Percentiles rank a stretch among this genome's conserved stretches.
Evolutionary conservation across 2,113 vertebrate genomes (phyloP).

Genomic region (Ranitomeya imitator): DNA sequence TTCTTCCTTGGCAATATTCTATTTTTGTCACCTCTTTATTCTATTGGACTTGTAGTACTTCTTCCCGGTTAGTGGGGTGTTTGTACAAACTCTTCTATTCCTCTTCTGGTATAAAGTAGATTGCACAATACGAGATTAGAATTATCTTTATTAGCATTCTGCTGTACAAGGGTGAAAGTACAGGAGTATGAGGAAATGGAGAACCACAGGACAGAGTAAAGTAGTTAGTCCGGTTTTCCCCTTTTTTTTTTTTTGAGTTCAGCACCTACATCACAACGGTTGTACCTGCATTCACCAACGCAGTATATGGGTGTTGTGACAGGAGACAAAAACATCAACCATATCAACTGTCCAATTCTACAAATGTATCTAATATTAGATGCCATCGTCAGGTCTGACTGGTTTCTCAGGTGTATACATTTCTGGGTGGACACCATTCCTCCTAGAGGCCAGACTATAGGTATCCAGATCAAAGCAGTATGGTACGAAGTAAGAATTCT

Average conservation of each 20-base stretch:
- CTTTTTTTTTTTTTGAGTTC: not conserved
- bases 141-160: conserved; percentile 10
- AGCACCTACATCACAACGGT: not conserved
- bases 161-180: conserved; percentile 38
- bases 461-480: not conserved
- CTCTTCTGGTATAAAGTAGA: not conserved
- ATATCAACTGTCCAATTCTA: not conserved
- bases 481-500: not conserved
- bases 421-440: not conserved
- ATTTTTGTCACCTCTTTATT: no score
- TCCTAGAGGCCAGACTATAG: not conserved
- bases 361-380: not conserved
- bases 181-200: not conserved
- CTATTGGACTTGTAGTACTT: not conserved
- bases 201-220: not conserved
- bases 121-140: conserved; percentile 19
- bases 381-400: not conserved
- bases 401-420: not conserved
- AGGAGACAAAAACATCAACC: not conserved
- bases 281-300: not conserved
- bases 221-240: no score
- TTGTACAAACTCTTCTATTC: not conserved
- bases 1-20: no score
- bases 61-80: not conserved
- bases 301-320: not conserved